Evolutionary conservation across 2,113 vertebrate species (phyloP), one percentile per base, ranked within the genome.

Genomic region (Donacobius atricapilla): DNA sequence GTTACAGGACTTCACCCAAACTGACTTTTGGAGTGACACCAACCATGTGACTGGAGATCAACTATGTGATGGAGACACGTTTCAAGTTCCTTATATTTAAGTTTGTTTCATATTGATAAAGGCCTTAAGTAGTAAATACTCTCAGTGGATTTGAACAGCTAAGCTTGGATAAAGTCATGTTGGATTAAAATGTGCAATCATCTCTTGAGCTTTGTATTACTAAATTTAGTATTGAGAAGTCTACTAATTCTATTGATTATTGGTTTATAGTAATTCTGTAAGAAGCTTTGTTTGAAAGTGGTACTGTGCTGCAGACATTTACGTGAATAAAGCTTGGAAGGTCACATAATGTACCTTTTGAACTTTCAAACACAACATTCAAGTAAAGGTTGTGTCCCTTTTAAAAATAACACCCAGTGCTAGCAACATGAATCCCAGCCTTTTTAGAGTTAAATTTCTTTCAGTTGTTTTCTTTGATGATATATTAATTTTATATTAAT

Each of bases 121-220:
- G 60, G 80, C 54, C 39, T 92, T 95, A 92, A 81, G 66, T 37
- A 86, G 64, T 81, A 95, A 97, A 91, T 96, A 82, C 93, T 82
- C 58, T 85, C 90, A 64, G 39, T 83, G 79, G 95, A 93, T 97
- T 96, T 96, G 44, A 69, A 48, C 78, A 96, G 90, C 70, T 95
- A 86, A 97, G 94, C 91, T 92, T 91, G 89, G 94, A 96, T 97
- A 48, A 97, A 97, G 97, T 96, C 96, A 95, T 50, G 65, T 84
- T 95, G 81, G 77, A 94, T 97, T 96, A 97, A 95, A 93, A 90
- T 87, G 80, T 88, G 68, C 84, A 94, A 86, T 57, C 92, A 79
- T 87, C 88, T 92, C 73, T 84, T 65, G 40, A 87, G 80, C 75
- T 95, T 65, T 93, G 24, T 83, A 70, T 81, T 78, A 68, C 96